Conservation (phyloP, 2,888 invertebrate genomes). For the Cylindroiulus punctatus region DNA sequence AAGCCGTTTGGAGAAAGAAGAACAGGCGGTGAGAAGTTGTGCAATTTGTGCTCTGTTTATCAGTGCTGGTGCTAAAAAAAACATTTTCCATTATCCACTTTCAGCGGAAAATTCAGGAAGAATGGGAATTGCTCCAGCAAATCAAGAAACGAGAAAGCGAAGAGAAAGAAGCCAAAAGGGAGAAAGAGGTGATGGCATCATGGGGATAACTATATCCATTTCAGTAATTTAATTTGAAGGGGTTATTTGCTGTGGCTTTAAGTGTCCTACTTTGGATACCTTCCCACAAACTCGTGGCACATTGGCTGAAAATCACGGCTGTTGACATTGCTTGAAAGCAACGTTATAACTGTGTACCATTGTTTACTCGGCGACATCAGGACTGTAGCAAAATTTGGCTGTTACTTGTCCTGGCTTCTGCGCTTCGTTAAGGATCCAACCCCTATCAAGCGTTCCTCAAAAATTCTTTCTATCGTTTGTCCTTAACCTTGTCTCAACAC, state of each 20-base stretch:
- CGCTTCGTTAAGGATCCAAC: not conserved
- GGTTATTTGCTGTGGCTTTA: no score
- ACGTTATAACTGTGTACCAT: no score
- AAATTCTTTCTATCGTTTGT: no score
- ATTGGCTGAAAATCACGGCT: no score
- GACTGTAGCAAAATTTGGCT: not conserved
- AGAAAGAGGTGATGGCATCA: slow-evolving; percentile 50
- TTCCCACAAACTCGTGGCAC: no score
- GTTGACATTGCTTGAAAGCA: no score
- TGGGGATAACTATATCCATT: slow-evolving; percentile 50
- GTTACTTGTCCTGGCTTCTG: not conserved
- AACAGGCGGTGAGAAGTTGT: slow-evolving; percentile 33
- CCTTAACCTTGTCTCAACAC: no score
- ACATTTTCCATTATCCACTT: not conserved
- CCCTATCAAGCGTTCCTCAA: no score
- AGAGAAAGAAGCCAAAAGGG: slow-evolving; percentile 14
- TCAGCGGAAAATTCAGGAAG: slow-evolving; percentile 30
- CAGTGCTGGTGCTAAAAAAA: not conserved
- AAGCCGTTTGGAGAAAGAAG: not conserved
- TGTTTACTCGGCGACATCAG: no score
- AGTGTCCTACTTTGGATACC: no score
- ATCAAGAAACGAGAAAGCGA: slow-evolving; percentile 33
- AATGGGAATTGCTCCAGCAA: slow-evolving; percentile 49
- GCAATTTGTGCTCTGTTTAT: not conserved
- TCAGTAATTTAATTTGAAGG: no score